Evolutionary conservation across 2,888 invertebrate species (phyloP).

Genomic region (Ecdyonurus torrentis): DNA sequence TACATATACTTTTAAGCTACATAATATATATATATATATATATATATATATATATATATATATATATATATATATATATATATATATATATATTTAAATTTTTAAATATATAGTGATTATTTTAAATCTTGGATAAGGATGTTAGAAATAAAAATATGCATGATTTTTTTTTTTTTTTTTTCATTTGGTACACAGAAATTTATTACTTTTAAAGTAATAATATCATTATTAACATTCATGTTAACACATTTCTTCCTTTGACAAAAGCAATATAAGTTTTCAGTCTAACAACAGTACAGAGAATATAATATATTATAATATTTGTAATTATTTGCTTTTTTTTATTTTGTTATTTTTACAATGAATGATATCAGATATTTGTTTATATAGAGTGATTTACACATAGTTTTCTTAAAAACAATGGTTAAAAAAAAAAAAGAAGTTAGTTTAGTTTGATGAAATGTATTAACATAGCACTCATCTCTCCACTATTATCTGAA

Average conservation of each 20-base stretch:
- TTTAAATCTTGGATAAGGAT: no score
- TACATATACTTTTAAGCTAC: no score
- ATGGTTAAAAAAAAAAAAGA: neutral
- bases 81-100: no score
- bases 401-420: neutral
- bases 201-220: constrained; percentile 2
- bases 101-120: no score
- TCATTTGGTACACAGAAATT: constrained; percentile 4
- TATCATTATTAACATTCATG: neutral
- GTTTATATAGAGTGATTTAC: no score
- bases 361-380: neutral
- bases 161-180: no score
- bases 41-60: no score
- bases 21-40: no score
- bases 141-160: no score
- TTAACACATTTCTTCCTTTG: neutral
- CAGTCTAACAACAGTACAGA: neutral
- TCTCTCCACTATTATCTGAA: neutral
- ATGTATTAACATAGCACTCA: neutral
- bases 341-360: neutral
- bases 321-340: no score
- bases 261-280: neutral
- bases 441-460: no score
- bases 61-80: no score
- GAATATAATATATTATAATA: neutral